A percentile compares a stretch with the other conserved stretches of the same genome.
These are phyloP conservation scores for Drosophila paulistorum DNA, from an alignment of 1,140 invertebrate species.

Conservation along the genomic window DNA sequence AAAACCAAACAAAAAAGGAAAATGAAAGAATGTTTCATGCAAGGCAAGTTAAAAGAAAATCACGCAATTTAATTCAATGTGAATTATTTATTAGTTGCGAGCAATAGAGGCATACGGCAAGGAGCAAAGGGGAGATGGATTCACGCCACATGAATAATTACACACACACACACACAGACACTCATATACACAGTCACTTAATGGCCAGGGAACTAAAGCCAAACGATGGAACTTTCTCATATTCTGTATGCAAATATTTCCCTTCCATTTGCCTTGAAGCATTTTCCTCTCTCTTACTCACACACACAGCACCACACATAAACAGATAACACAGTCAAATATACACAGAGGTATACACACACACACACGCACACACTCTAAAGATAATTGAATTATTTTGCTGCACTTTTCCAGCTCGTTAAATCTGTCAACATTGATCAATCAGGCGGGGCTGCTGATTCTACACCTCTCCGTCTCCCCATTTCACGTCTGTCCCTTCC, in stretches of 20 bases:
- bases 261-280: conserved; percentile 50
- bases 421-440: conserved; percentile 81
- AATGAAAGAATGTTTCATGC: conserved; percentile 35
- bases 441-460: conserved; percentile 41
- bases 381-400: conserved; percentile 78
- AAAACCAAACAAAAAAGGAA: conserved; percentile 33
- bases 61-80: conserved; percentile 68
- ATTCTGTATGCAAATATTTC: conserved; percentile 66
- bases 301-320: not conserved
- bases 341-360: conserved; percentile 10
- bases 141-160: conserved; percentile 62
- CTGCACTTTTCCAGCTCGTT: conserved; percentile 80
- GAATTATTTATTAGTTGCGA: conserved; percentile 74
- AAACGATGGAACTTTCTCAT: conserved; percentile 17
- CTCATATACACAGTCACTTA: conserved; percentile 19
- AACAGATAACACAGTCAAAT: not conserved
- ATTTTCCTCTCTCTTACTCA: conserved; percentile 11
- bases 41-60: conserved; percentile 61
- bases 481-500: not conserved
- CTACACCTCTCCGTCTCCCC: not conserved
- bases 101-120: conserved; percentile 12
- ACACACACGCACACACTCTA: conserved; percentile 8
- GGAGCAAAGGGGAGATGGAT: conserved; percentile 1
- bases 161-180: conserved; percentile 12
- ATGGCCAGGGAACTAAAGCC: conserved; percentile 28